Evolutionary conservation across 2,888 invertebrate genomes (phyloP).

Genomic region (Lepeophtheirus nordmannii): DNA sequence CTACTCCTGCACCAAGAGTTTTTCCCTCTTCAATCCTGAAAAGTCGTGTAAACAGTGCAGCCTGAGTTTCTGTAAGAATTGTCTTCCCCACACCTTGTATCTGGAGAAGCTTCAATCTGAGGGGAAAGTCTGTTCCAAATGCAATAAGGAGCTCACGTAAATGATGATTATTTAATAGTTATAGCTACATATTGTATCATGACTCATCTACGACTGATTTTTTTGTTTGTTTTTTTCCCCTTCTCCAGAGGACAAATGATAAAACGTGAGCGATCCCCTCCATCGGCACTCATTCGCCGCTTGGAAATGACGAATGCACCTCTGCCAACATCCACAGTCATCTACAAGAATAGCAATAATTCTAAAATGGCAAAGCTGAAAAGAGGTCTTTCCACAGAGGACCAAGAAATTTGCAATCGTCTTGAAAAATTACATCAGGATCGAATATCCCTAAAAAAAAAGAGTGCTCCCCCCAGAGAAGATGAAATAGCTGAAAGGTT

Average conservation of each 20-base stretch:
- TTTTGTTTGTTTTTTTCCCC: too few relatives aligned
- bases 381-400: slow-evolving; percentile 11
- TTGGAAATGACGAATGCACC: not conserved
- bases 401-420: slow-evolving; percentile 13
- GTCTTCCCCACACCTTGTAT: not conserved
- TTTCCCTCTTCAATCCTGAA: not conserved
- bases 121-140: not conserved
- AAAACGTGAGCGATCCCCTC: not conserved
- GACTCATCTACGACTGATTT: too few relatives aligned
- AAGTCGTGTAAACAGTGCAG: slow-evolving; percentile 17
- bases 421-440: not conserved
- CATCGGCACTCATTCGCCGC: not conserved
- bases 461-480: not conserved
- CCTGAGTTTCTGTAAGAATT: not conserved
- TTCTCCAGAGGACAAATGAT: too few relatives aligned
- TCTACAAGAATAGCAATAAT: not conserved
- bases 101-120: not conserved
- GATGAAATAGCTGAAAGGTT: not conserved
- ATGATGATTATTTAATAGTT: not conserved
- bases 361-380: slow-evolving; percentile 4
- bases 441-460: not conserved
- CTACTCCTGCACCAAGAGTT: slow-evolving; percentile 10
- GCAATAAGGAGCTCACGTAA: not conserved
- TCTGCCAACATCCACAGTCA: not conserved
- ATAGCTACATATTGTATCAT: not conserved